Base-by-base conservation (phyloP, 2,797 vertebrate genomes). In the Halcyon badia region DNA sequence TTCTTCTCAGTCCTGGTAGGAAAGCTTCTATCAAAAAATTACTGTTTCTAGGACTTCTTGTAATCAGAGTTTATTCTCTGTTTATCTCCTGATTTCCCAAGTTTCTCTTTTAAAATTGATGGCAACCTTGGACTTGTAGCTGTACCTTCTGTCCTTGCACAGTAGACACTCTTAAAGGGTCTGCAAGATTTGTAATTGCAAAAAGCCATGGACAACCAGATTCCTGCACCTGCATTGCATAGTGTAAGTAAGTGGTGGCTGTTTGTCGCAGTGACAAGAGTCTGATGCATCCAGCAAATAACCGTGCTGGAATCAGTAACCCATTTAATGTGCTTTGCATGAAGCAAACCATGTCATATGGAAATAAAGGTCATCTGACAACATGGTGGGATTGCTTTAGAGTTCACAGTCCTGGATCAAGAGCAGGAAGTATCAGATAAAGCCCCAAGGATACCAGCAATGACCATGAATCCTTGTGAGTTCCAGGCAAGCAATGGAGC, bases 191-290 rank as follows among this genome's bases (percentile, higher is more conserved):
- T 56, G 11, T 28, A 60, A 77, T 17, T 12, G 12, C 5, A 69
- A 62, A 75, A 71, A 65, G 13, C 0, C 14, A 16, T 0, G 4
- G 26, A 51, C 8, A 84, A 30, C 1, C 15, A 13, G 15, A n/a
- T 20, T 72, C 18, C 46, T 88, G 21, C 10, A 30, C 21, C 60
- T 73, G 48, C 28, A 20, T 60, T 56, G 16, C 39, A 37, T 15
- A 49, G 20, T 6, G 39, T 35, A 68, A 76, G 20, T 18, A 68
- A 76, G 20, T 18, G 82, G 48, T 3, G 4, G 35, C 19, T 65
- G 31, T 61, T 87, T 65, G 26, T 65, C 18, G 6, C 33, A 79
- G 25, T 28, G 9, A 18, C 54, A 76, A 46, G 51, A 78, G 15
- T 76, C 52, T 73, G 11, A 82, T 64, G 30, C 76, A 66, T 51